Evolutionary conservation across 1,140 invertebrate genomes (phyloP), one percentile per base, ranked within the genome.

Genomic region (Dendrolimus kikuchii): DNA sequence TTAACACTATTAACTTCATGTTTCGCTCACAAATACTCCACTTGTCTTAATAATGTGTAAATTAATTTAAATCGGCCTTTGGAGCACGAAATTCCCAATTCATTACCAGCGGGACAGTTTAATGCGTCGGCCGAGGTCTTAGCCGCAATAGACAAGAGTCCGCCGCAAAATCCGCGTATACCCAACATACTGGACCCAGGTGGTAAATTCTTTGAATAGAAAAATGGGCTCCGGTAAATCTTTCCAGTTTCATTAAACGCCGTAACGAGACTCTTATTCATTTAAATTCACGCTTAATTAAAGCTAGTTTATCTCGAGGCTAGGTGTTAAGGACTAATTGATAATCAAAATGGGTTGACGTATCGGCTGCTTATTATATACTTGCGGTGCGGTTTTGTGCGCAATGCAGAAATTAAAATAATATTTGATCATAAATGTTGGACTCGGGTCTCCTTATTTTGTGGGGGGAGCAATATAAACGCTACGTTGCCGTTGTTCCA

Each of bases 51-150:
- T 77, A 81, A 79, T 79, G 77, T 81, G 64, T 79, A 81, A 82
- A 82, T 83, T 85, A 85, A 82, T 82, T 85, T 77, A 75, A 74
- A 80, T 71, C 74, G 71, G 77, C 74, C 71, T 80, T 79, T 76
- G 69, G 60, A 68, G 71, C 73, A 67, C 76, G 70, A 80, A 82
- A 85, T 82, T 76, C 81, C 70, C 72, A 76, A 81, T 81, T 66
- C 78, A 85, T 82, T 82, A 82, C 67, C 36, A 46, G 52, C 50
- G 44, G 55, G 77, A 83, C 80, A 83, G 76, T 64, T 80, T 83
- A 80, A 80, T 79, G 74, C 67, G 67, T 48, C 46, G 37, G 48
- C 57, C 44, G 56, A 60, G 54, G 49, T 56, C 57, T 58, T 42
- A 49, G 46, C 40, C 51, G 66, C 59, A 74, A 72, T 75, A 77